Evolutionary conservation across 2,113 vertebrate species (phyloP).

Genomic region (Hassar affinis): DNA sequence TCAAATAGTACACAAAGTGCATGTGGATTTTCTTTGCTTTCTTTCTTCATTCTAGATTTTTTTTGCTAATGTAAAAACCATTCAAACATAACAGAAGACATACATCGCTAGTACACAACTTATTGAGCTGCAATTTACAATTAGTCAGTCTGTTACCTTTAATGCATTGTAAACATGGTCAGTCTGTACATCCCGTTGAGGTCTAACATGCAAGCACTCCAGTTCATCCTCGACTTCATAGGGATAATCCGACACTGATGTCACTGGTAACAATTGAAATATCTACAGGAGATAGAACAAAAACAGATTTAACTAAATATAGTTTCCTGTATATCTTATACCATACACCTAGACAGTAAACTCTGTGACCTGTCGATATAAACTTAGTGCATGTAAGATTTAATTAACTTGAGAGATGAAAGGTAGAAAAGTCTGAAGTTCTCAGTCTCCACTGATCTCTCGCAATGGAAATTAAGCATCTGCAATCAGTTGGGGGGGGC

Average conservation of each 20-base stretch:
- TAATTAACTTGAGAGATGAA: background rate
- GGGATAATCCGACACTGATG: background rate
- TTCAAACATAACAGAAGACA: background rate
- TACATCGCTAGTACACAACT: background rate
- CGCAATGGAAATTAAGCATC: background rate
- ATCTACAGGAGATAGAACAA: conserved; percentile 55
- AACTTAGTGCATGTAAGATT: background rate
- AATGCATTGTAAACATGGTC: conserved; percentile 51
- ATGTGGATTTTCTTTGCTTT: too few relatives aligned
- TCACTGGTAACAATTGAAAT: conserved; percentile 61
- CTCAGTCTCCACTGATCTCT: background rate
- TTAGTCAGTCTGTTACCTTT: conserved; percentile 52
- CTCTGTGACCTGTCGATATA: background rate
- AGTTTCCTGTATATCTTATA: background rate
- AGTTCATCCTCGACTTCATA: conserved; percentile 42
- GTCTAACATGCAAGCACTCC: conserved; percentile 57
- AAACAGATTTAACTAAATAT: background rate
- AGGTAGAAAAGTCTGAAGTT: background rate
- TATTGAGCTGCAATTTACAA: background rate
- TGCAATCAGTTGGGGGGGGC: background rate
- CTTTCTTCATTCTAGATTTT: background rate
- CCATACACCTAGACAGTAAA: background rate
- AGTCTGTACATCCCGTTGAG: conserved; percentile 34
- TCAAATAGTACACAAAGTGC: background rate
- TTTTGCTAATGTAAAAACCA: background rate